Evolutionary conservation across 2,888 invertebrate species (phyloP).

Genomic region (Lasioglossum leucozonium): DNA sequence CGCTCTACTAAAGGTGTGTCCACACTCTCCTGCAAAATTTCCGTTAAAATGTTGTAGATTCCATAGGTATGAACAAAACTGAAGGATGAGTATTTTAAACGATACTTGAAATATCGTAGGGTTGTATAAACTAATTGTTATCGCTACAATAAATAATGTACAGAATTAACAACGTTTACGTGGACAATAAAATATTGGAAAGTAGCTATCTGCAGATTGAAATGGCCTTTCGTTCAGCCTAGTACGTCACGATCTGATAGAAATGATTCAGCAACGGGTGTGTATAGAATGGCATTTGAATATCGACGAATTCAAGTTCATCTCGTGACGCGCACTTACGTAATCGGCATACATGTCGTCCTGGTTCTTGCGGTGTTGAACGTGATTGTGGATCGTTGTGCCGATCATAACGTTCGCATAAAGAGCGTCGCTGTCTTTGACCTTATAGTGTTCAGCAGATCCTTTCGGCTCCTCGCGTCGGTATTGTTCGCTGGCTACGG

Average conservation of each 20-base stretch:
- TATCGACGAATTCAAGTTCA: conserved; percentile 46
- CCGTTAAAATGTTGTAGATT: background rate
- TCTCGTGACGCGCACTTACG: conserved; percentile 87
- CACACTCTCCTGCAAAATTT: conserved; percentile 87
- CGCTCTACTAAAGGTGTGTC: conserved; percentile 94
- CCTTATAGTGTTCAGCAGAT: conserved; percentile 94
- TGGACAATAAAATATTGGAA: background rate
- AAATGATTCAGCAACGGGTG: background rate
- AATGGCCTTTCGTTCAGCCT: background rate
- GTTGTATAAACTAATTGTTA: background rate
- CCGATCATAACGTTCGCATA: conserved; percentile 92
- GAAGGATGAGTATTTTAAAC: background rate
- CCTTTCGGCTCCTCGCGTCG: conserved; percentile 93
- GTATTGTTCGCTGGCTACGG: conserved; percentile 95
- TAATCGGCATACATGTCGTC: conserved; percentile 96
- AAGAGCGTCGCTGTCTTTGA: conserved; percentile 92
- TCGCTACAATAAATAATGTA: background rate
- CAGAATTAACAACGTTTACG: background rate
- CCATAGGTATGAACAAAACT: background rate
- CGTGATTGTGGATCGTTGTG: conserved; percentile 84
- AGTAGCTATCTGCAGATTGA: background rate
- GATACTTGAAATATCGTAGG: background rate
- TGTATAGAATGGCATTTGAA: background rate
- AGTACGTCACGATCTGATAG: background rate
- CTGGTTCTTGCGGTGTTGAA: conserved; percentile 86